Evolutionary conservation across 1,140 invertebrate species (phyloP).

Genomic region (Physella acuta): DNA sequence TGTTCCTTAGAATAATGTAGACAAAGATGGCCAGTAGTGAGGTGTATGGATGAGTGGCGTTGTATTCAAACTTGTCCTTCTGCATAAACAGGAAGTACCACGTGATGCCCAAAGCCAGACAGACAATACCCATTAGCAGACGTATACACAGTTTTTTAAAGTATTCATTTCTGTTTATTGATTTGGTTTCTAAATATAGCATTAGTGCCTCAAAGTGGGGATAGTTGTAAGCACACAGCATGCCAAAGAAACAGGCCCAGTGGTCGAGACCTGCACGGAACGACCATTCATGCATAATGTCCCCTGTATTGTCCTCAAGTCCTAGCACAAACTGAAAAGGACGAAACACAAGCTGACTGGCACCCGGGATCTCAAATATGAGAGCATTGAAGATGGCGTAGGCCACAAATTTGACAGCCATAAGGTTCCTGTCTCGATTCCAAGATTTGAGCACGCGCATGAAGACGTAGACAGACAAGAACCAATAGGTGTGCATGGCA

Average conservation of each 20-base stretch:
- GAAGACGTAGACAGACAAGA: conserved; percentile 45
- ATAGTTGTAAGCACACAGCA: conserved; percentile 52
- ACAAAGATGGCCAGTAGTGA: conserved; percentile 39
- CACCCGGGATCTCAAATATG: conserved; percentile 44
- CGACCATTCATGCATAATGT: conserved; percentile 44
- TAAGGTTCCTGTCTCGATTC: conserved; percentile 37
- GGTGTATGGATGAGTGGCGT: conserved; percentile 41
- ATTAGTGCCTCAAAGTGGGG: conserved; percentile 46
- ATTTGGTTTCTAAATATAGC: conserved; percentile 31
- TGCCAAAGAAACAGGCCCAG: conserved; percentile 46
- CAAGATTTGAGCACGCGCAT: conserved; percentile 40
- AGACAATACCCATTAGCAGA: conserved; percentile 13
- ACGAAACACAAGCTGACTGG: conserved; percentile 31
- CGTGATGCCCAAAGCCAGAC: conserved; percentile 13
- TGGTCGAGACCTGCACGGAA: conserved; percentile 45
- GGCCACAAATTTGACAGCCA: conserved; percentile 41
- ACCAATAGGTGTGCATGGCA: conserved; percentile 54
- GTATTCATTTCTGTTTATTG: not conserved
- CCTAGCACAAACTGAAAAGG: conserved; percentile 38
- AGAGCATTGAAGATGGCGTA: conserved; percentile 39
- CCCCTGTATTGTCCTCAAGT: conserved; percentile 31
- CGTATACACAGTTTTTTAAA: conserved; percentile 23
- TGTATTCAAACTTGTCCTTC: conserved; percentile 43
- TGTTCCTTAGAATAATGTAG: conserved; percentile 43
- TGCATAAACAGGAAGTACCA: conserved; percentile 39